Evolutionary conservation across 2,113 vertebrate species (phyloP), one percentile per base, ranked within the genome.

Genomic region (Loxodonta africana): DNA sequence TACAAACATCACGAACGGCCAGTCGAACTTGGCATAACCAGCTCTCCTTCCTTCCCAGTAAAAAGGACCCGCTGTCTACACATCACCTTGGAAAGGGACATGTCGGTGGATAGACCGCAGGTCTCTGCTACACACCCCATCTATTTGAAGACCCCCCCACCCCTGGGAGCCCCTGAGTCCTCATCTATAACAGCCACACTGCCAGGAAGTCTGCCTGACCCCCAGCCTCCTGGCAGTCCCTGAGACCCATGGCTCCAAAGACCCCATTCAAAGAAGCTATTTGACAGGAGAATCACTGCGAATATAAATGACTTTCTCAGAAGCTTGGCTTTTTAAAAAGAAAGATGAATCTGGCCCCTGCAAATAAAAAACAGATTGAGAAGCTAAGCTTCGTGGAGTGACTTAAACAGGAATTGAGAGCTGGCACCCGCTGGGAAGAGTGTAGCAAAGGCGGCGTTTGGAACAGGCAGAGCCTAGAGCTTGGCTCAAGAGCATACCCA

Each of bases 311-410:
- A 95, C 94, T 98, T 95, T 96, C 94, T 97, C 97, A 97, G 97
- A 97, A 97, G 96, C 97, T 90, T 97, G 96, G 97, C 95, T 98
- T 98, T 97, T 97, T 96, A 96, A 97, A 98, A 97, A 92, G 96
- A 96, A 98, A 98, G 95, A 95, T 92, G 96, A 97, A 98, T 97
- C 97, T 97, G 97, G 97, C 92, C 97, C 97, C 96, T 95, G 96
- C 97, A 98, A 97, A 97, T 96, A 97, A 95, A 97, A 98, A 98
- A 94, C 97, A 98, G 97, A 98, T 97, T 97, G 97, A 97, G 97
- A 92, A 96, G 97, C 96, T 92, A 96, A 97, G 97, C 94, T 98
- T 90, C 88, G 77, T 91, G 96, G 95, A 97, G 96, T 96, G 97
- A 97, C 96, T 97, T 98, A 97, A 97, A 96, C 97, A 98, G 97